Base-by-base conservation (phyloP, 2,113 vertebrate genomes). In the Sminthopsis crassicaudata region DNA sequence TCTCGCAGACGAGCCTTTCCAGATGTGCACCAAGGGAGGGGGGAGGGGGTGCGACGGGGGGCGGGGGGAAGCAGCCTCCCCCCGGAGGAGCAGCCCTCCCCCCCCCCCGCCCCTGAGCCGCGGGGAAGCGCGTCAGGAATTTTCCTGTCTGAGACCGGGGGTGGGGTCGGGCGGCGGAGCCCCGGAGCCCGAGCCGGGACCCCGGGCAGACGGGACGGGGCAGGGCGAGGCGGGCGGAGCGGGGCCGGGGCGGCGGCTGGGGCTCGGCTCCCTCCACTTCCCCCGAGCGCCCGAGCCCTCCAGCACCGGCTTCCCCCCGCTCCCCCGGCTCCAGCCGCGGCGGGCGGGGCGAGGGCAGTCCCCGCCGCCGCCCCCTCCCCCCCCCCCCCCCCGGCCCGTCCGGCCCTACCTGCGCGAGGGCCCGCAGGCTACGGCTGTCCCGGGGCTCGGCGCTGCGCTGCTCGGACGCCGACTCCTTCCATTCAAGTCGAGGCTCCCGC, bases 21-120 rank as follows among this genome's bases (percentile, higher is more conserved):
- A 97, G 97, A 98, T 97, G 97, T 95, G 97, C 53, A 46, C 89
- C 2, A 92, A 91, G 91, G 96, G 96, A 89, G 96, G 94, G 92
- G 91, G 57, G 52, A 50, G 12, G 10, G 76, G 91, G 93, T n/a
- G n/a, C n/a, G n/a, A n/a, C n/a, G 67, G 90, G 92, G 89, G 91
- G 48, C 48, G 48, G 67, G 92, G 26, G 94, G 90, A 91, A 89
- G 90, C 88, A 25, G 96, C 50, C 92, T 93, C 94, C 2, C 53
- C 48, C 46, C 26, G 50, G 36, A 5, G 48, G 48, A 53, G 52
- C n/a, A n/a, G n/a, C n/a, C 10, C 57, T 46, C 30, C 60, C 16
- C 12, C 30, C 67, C 36, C 36, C 1, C 36, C 2, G 67, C 67
- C 60, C 60, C 30, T 67, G 16, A 2, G 67, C 67, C 16, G 12